Percentiles rank a stretch among this genome's conserved stretches.
These are phyloP conservation scores for Brachionichthys hirsutus DNA, from an alignment of 2,113 vertebrate species.

Conservation along the genomic window DNA sequence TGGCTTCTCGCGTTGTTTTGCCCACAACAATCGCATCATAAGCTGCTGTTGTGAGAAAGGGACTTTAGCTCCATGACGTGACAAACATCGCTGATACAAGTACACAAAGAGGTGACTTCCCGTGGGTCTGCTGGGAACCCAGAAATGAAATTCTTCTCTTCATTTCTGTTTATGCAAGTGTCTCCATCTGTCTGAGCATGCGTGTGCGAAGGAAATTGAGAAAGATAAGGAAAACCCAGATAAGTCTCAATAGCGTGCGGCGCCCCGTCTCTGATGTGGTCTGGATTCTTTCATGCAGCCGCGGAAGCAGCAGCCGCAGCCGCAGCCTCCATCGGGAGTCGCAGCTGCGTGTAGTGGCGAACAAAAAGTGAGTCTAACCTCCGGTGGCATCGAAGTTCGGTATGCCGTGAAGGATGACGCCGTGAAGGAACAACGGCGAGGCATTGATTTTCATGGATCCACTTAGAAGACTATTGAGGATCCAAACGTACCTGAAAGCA, in stretches of 20 bases:
- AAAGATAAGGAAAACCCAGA: constrained; percentile 39
- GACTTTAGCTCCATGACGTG: constrained; percentile 21
- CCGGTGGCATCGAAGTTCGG: constrained; percentile 86
- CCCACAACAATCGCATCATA: constrained; percentile 24
- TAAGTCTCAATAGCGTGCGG: constrained; percentile 56
- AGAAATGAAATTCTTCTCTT: constrained; percentile 28
- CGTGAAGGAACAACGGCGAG: constrained; percentile 88
- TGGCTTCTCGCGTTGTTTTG: constrained; percentile 24
- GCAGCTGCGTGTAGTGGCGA: constrained; percentile 47
- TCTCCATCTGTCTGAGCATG: constrained; percentile 44
- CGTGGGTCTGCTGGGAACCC: constrained; percentile 39
- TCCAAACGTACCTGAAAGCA: constrained; percentile 87
- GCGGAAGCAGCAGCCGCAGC: constrained; percentile 14
- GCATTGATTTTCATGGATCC: constrained; percentile 95
- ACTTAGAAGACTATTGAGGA: constrained; percentile 90
- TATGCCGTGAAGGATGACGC: constrained; percentile 86
- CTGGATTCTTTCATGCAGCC: constrained; percentile 27
- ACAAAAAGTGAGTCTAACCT: constrained; percentile 73
- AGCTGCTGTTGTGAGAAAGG: constrained; percentile 47
- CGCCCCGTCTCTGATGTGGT: constrained; percentile 59
- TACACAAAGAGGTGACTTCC: constrained; percentile 38
- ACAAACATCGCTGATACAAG: constrained; percentile 34
- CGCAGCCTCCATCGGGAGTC: constrained; percentile 26
- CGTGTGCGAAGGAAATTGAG: constrained; percentile 24
- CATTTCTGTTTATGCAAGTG: constrained; percentile 40